A percentile compares a stretch with the other conserved stretches of the same genome.
phyloP scores from a whole-genome alignment of 2,888 invertebrate species.

The Baccha elongata region DNA sequence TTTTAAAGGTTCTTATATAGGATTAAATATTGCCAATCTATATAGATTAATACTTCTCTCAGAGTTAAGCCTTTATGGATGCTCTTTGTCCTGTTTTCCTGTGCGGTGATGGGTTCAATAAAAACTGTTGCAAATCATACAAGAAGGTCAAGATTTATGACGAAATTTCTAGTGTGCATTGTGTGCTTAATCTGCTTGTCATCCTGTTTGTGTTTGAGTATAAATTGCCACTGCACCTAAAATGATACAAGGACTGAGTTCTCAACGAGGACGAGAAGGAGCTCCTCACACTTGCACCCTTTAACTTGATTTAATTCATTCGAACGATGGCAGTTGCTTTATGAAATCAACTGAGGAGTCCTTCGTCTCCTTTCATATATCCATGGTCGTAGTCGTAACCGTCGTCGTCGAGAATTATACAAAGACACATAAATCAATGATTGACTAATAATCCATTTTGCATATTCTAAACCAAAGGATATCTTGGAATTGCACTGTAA shows the following conservation, averaged over 20 bases:
- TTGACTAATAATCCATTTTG: slow-evolving; percentile 74
- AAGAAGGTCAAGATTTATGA: slow-evolving; percentile 72
- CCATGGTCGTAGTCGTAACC: no score
- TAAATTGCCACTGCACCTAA: slow-evolving; percentile 53
- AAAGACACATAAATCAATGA: slow-evolving; percentile 72
- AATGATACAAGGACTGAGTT: slow-evolving; percentile 2
- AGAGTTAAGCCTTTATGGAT: neutral
- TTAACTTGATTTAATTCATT: slow-evolving; percentile 72
- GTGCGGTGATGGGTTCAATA: slow-evolving; percentile 58
- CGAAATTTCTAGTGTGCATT: slow-evolving; percentile 65
- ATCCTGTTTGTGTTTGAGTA: slow-evolving; percentile 65
- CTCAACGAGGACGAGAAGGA: no score
- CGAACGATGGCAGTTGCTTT: slow-evolving; percentile 67
- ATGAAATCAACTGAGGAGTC: slow-evolving; percentile 70
- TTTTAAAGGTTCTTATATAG: slow-evolving; percentile 24
- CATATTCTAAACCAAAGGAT: slow-evolving; percentile 67
- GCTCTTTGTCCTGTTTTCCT: no score
- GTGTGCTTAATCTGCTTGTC: slow-evolving; percentile 70
- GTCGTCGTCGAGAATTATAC: slow-evolving; percentile 14
- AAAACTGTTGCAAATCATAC: slow-evolving; percentile 71
- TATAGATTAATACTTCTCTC: slow-evolving; percentile 13
- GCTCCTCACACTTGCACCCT: slow-evolving; percentile 60
- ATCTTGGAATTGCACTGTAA: slow-evolving; percentile 63
- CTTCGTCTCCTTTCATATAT: slow-evolving; percentile 28
- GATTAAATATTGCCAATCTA: slow-evolving; percentile 1